Conservation (phyloP, 2,113 vertebrate genomes). For the Actinemys pallida region DNA sequence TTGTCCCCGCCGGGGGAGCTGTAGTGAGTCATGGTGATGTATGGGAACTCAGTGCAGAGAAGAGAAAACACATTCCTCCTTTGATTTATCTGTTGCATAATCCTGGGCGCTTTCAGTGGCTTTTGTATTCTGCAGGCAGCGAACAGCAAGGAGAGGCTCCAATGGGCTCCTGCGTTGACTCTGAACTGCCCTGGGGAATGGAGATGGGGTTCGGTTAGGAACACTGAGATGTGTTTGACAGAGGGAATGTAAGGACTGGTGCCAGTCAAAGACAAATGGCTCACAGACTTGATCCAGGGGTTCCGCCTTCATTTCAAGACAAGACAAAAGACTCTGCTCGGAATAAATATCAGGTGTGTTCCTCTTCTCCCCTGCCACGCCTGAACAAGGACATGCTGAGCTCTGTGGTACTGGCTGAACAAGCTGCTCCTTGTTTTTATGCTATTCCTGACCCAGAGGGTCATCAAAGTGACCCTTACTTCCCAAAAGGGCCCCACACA, state of each 20-base stretch:
- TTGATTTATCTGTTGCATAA: constrained; percentile 62
- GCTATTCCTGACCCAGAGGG: not conserved
- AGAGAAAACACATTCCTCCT: constrained; percentile 43
- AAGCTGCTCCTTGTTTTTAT: not conserved
- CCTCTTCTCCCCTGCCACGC: not conserved
- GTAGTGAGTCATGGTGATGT: constrained; percentile 69
- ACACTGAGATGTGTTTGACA: not conserved
- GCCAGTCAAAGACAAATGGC: not conserved
- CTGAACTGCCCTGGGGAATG: not conserved
- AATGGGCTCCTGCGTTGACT: not conserved
- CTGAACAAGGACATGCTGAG: not conserved
- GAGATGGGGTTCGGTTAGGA: not conserved
- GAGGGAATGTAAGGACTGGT: not conserved
- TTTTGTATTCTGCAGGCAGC: constrained; percentile 18
- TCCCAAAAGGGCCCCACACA: rapidly evolving
- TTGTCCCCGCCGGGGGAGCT: constrained; percentile 42
- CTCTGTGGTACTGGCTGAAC: not conserved
- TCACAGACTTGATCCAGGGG: no score
- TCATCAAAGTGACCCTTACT: not conserved
- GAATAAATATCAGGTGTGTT: not conserved
- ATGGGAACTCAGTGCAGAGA: constrained; percentile 40
- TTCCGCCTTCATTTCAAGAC: not conserved
- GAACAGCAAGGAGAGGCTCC: not conserved
- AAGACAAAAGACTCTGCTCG: not conserved
- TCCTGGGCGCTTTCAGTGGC: constrained; percentile 26